phyloP scores from a whole-genome alignment of 1,140 invertebrate species.

The Frieseomelitta varia region DNA sequence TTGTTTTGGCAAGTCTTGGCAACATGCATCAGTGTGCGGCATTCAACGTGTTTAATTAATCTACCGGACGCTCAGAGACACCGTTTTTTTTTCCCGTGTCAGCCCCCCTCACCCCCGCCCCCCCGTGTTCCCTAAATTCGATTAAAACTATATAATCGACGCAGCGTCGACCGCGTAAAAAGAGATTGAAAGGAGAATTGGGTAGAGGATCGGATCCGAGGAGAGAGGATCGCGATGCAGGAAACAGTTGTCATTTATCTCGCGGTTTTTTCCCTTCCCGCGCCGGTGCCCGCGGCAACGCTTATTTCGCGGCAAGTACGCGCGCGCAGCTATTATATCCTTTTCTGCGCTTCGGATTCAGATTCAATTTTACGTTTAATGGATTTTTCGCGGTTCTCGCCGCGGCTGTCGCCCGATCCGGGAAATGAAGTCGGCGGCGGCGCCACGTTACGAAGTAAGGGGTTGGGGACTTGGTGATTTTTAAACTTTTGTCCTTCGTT shows the following conservation, averaged over 20 bases:
- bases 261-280: not conserved
- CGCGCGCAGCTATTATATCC: not conserved
- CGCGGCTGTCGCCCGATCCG: not conserved
- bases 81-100: conserved; percentile 23
- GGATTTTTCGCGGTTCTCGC: conserved; percentile 12
- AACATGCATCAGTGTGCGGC: conserved; percentile 33
- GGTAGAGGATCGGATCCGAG: not conserved
- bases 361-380: conserved; percentile 26
- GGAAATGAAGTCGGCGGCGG: conserved; percentile 9
- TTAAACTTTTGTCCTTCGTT: not conserved
- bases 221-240: conserved; percentile 26
- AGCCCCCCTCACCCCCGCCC: no score
- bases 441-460: not conserved
- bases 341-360: not conserved
- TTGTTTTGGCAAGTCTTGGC: no score
- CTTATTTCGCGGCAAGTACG: not conserved
- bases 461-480: not conserved
- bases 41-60: conserved; percentile 64
- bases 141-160: conserved; percentile 67
- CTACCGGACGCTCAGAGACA: conserved; percentile 44
- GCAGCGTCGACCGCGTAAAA: conserved; percentile 23
- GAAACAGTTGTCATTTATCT: conserved; percentile 41
- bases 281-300: not conserved
- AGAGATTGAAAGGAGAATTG: not conserved
- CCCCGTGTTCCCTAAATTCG: conserved; percentile 60